These are phyloP conservation scores for Diadophis punctatus DNA, from an alignment of 2,113 vertebrate species.

Conservation along the genomic window DNA sequence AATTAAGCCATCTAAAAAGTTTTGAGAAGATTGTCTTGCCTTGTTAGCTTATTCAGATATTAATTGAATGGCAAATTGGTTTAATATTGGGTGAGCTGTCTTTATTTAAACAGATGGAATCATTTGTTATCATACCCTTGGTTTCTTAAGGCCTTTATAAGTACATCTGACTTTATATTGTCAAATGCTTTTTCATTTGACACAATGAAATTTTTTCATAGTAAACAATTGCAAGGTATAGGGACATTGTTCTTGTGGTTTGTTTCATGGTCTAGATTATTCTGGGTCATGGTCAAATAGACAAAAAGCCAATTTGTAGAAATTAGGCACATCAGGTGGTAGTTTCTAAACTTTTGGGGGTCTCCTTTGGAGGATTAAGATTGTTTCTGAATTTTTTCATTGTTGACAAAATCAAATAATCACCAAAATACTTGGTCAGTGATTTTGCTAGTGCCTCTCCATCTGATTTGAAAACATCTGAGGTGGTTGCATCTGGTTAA, in stretches of 20 bases:
- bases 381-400: background rate
- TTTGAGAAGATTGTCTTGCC: background rate
- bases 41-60: background rate
- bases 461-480: background rate
- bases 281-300: background rate
- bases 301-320: background rate
- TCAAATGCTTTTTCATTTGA: background rate
- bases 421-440: background rate
- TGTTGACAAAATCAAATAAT: background rate
- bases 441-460: background rate
- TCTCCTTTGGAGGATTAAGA: background rate
- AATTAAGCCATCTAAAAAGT: background rate
- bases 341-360: background rate
- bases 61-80: background rate
- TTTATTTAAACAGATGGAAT: background rate
- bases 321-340: background rate
- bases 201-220: background rate
- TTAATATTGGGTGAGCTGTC: background rate
- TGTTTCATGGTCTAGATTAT: background rate
- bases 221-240: background rate
- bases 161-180: background rate
- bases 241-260: background rate
- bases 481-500: background rate
- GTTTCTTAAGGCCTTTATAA: background rate
- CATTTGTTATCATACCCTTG: background rate